Conservation (phyloP, 2,797 vertebrate species). For the Heterohyrax brucei region DNA sequence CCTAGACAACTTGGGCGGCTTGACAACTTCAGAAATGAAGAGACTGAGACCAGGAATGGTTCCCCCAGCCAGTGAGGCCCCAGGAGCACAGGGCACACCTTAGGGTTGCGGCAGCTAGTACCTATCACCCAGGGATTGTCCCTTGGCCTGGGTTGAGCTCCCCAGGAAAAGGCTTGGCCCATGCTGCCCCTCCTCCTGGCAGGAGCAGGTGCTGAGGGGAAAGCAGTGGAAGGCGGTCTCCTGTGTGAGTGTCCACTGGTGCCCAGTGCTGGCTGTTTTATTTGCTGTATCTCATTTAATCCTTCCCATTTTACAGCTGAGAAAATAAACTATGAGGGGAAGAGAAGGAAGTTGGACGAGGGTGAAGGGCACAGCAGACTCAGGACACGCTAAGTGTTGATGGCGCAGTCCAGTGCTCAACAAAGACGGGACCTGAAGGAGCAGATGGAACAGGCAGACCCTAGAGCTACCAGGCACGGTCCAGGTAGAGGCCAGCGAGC, state of each 20-base stretch:
- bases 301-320: background rate
- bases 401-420: background rate
- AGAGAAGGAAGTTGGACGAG: background rate
- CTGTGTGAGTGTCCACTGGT: background rate
- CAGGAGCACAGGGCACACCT: background rate
- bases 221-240: background rate
- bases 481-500: background rate
- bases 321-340: background rate
- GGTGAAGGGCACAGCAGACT: background rate
- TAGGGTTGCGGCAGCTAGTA: background rate
- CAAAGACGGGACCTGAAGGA: background rate
- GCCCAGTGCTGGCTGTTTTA: background rate
- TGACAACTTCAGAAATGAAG: background rate
- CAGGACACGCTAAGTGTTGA: background rate
- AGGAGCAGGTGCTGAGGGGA: background rate
- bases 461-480: background rate
- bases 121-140: background rate
- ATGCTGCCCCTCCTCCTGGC: background rate
- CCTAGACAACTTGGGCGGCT: background rate
- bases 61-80: background rate
- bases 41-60: background rate
- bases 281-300: background rate
- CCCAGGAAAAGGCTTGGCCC: background rate
- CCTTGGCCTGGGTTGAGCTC: background rate
- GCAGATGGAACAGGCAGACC: accelerated